Conservation (phyloP, 2,797 vertebrate genomes). For the Strix occidentalis region DNA sequence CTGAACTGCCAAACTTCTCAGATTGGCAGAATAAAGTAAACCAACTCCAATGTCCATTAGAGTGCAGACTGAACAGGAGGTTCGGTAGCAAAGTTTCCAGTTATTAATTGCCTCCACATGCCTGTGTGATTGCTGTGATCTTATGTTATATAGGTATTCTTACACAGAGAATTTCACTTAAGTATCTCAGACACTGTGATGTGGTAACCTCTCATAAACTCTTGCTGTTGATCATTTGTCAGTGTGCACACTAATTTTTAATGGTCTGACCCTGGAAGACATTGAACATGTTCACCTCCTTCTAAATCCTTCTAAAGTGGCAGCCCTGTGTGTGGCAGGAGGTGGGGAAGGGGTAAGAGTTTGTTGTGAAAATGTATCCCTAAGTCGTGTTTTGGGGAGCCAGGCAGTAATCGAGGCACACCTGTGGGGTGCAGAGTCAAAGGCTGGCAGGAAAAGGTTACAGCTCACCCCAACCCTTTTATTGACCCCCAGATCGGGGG, state of each 20-base stretch:
- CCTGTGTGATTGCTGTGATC: background rate
- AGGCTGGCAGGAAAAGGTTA: too few species aligned
- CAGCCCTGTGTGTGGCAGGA: too few species aligned
- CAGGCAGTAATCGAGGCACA: too few species aligned
- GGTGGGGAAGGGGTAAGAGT: too few species aligned
- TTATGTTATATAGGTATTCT: background rate
- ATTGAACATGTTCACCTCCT: background rate
- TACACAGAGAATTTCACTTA: background rate
- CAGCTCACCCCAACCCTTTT: too few species aligned
- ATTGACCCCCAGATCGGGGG: too few species aligned
- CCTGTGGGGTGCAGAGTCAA: too few species aligned
- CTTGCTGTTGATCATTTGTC: background rate
- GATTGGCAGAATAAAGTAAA: background rate
- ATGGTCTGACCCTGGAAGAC: background rate
- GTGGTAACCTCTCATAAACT: background rate
- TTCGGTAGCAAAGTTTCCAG: background rate
- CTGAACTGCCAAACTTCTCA: background rate
- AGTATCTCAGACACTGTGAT: background rate
- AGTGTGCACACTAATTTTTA: background rate
- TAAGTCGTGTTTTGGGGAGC: too few species aligned
- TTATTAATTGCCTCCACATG: background rate
- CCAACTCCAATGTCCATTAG: background rate
- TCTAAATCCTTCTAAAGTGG: background rate
- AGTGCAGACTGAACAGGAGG: background rate
- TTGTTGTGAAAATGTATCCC: too few species aligned